Base-by-base conservation (phyloP, 2,797 vertebrate species). In the Catamblyrhynchus diadema region DNA sequence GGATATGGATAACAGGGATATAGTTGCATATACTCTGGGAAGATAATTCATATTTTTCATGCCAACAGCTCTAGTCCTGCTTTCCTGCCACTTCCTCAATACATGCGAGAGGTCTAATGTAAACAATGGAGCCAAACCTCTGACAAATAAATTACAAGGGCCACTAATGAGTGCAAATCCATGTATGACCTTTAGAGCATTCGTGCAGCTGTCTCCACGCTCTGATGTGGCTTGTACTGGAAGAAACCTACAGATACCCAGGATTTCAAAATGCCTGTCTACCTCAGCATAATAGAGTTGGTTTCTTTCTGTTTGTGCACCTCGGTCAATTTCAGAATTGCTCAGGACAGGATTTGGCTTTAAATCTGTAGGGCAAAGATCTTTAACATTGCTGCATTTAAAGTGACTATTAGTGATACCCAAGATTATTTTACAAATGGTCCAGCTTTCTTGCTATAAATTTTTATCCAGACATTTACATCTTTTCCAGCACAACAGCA, bases 141-240 rank as follows among this genome's bases (percentile, higher is more conserved):
- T 90, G 88, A 88, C 81, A 93, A 94, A 90, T 84, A 67, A 28
- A 69, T 96, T 93, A 90, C 72, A 90, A 83, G 80, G 85, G 70
- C 80, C 25, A 39, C 66, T 95, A 94, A 94, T 89, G 87, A 94
- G 65, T 88, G 85, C 85, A 94, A 94, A 94, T 91, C 60, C 70
- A 48, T 42, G 69, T 75, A 71, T 79, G 87, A 93, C 87, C 80
- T 93, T 88, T 79, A 86, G 72, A 88, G 73, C 69, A 47, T 78
- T 86, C 14, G 2, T 77, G 85, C 95, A 93, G 94, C 88, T 94
- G 88, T 91, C 64, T 91, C 64, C 32, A 33, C 0, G 6, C 66
- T 91, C 86, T 86, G 82, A 91, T 87, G 73, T 89, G 62, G 51
- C 44, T 91, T 60, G 41, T 35, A 48, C 77, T 95, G 70, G 67